These are phyloP conservation scores for Lycophotia porphyrea DNA, from an alignment of 2,888 invertebrate species.

Conservation along the genomic window DNA sequence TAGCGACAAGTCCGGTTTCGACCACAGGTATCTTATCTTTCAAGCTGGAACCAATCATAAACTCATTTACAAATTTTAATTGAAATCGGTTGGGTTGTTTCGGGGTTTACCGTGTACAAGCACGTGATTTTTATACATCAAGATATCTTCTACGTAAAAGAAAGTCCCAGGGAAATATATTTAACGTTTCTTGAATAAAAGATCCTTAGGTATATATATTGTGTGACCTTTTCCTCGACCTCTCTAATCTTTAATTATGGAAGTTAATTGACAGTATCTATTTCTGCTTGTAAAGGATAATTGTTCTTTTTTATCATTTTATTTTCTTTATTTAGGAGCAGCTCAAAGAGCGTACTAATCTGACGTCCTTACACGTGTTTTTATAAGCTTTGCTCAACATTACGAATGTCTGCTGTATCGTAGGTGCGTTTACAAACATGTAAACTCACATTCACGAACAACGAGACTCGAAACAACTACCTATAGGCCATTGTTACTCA, in stretches of 20 bases:
- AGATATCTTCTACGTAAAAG: no score
- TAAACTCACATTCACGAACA: no score
- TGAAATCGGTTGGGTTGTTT: neutral
- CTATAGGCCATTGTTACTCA: no score
- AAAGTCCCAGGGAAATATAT: neutral
- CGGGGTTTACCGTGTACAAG: no score
- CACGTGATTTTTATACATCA: no score
- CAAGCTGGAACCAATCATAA: no score
- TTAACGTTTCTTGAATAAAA: neutral
- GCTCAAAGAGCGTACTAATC: neutral
- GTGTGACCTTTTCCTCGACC: neutral
- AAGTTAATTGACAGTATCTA: conserved; percentile 21
- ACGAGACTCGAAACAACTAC: no score
- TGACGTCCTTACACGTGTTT: no score
- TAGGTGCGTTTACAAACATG: neutral
- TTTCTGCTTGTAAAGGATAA: conserved; percentile 13
- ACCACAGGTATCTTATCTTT: no score
- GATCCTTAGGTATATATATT: conserved; percentile 7
- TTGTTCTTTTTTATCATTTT: neutral
- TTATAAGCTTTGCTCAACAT: no score
- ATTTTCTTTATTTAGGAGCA: neutral
- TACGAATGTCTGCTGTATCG: neutral
- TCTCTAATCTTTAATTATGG: conserved; percentile 21
- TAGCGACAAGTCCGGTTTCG: no score
- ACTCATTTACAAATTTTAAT: no score